phyloP scores from a whole-genome alignment of 2,113 vertebrate species.

The Ophthalmolycus amberensis region DNA sequence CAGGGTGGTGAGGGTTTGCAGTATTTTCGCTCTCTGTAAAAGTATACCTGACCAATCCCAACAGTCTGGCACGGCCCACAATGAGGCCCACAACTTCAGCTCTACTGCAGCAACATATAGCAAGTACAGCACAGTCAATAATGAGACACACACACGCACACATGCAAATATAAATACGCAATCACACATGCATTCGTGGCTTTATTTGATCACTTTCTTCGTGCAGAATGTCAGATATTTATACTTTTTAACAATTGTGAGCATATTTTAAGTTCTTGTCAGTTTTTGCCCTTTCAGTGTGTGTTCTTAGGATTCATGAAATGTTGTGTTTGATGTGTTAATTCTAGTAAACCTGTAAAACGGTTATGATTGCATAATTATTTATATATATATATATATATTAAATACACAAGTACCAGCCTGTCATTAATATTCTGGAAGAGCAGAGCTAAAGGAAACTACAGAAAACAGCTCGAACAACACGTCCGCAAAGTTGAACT shows the following conservation, averaged over 20 bases:
- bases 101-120: constrained; percentile 43
- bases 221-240: background rate
- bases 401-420: background rate
- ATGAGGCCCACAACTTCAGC: constrained; percentile 32
- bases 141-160: constrained; percentile 16
- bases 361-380: background rate
- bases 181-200: background rate
- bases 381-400: background rate
- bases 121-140: constrained; percentile 21
- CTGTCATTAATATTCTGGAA: background rate
- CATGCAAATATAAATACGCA: constrained; percentile 14
- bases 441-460: constrained; percentile 5
- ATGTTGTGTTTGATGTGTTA: background rate
- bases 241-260: background rate
- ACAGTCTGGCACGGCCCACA: constrained; percentile 36
- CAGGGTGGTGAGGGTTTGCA: constrained; percentile 55
- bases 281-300: background rate
- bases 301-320: constrained; percentile 1
- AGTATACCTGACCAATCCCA: constrained; percentile 57
- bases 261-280: background rate
- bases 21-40: constrained; percentile 50
- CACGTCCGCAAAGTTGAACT: constrained; percentile 49
- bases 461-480: constrained; percentile 23
- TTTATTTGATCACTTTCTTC: background rate
- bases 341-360: background rate